A percentile compares a stretch with the other conserved stretches of the same genome.
phyloP scores from a whole-genome alignment of 2,113 vertebrate genomes.

The Nansenia antarctica region DNA sequence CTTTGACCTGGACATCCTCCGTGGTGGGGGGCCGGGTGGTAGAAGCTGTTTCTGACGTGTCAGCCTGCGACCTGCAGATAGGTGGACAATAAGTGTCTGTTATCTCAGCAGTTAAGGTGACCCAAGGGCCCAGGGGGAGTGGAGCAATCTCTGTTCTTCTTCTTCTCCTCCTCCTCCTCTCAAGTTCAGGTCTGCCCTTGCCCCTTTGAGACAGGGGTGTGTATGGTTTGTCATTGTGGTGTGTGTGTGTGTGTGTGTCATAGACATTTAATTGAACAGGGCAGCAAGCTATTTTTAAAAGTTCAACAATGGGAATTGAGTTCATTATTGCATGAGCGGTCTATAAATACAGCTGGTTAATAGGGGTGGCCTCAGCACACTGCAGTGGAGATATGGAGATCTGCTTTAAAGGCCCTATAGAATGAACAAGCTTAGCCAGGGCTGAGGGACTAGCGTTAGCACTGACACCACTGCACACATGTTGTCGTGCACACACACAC shows the following conservation, averaged over 20 bases:
- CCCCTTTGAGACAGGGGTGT: conserved; percentile 5
- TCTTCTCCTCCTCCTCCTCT: too few species aligned
- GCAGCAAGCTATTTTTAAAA: conserved; percentile 31
- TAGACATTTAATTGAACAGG: conserved; percentile 38
- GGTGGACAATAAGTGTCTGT: not conserved
- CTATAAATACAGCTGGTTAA: conserved; percentile 42
- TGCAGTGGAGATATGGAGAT: not conserved
- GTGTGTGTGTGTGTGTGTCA: conserved; percentile 17
- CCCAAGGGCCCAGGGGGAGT: not conserved
- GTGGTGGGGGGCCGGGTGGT: too few species aligned
- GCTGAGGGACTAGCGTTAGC: not conserved
- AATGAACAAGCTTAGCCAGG: not conserved
- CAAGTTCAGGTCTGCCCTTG: not conserved
- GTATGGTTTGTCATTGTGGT: conserved; percentile 4
- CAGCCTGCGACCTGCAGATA: conserved; percentile 23
- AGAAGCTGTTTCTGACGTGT: conserved; percentile 44
- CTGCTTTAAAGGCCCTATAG: not conserved
- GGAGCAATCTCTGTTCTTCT: not conserved
- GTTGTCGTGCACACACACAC: not conserved
- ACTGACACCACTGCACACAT: not conserved
- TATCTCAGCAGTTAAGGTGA: conserved; percentile 49
- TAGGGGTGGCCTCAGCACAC: conserved; percentile 26
- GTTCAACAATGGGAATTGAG: conserved; percentile 30
- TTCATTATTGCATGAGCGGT: conserved; percentile 26
- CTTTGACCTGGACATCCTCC: conserved; percentile 26